Conservation (phyloP, 2,113 vertebrate species). For the Solenodon paradoxus region DNA sequence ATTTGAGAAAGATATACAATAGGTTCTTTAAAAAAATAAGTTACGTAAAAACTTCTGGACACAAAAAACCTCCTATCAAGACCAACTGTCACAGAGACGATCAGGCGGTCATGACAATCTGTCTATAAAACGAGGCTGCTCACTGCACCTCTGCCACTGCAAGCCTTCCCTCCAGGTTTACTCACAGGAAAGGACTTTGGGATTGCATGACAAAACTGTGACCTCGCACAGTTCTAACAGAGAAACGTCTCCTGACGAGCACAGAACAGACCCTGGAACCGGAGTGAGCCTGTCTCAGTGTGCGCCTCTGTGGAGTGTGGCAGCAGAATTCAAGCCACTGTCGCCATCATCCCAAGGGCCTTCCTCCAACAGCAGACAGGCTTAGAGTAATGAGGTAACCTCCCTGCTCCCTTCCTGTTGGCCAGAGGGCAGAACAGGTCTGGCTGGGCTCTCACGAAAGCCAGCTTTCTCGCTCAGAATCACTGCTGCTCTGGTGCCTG, state of each 20-base stretch:
- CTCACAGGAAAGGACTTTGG: background rate
- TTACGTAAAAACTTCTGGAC: slow-evolving; percentile 66
- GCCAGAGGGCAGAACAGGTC: background rate
- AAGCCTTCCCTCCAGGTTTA: background rate
- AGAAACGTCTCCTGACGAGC: background rate
- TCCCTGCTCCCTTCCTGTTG: background rate
- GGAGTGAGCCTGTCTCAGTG: background rate
- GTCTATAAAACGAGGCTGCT: background rate
- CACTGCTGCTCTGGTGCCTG: slow-evolving; percentile 89
- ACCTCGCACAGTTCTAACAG: background rate
- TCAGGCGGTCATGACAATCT: slow-evolving; percentile 1
- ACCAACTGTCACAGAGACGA: slow-evolving; percentile 24
- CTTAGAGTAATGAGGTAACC: background rate
- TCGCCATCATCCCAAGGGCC: background rate
- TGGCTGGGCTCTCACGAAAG: background rate
- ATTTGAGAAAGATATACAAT: slow-evolving; percentile 47
- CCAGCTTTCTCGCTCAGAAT: background rate
- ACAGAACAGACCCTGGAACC: background rate
- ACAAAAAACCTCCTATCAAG: slow-evolving; percentile 36
- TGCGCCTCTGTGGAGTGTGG: background rate
- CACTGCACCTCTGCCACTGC: background rate
- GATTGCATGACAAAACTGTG: background rate
- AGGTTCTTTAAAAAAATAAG: slow-evolving; percentile 68
- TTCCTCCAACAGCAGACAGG: background rate
- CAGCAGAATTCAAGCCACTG: background rate